Evolutionary conservation across 2,797 vertebrate genomes (phyloP).

Genomic region (Syncerus caffer): DNA sequence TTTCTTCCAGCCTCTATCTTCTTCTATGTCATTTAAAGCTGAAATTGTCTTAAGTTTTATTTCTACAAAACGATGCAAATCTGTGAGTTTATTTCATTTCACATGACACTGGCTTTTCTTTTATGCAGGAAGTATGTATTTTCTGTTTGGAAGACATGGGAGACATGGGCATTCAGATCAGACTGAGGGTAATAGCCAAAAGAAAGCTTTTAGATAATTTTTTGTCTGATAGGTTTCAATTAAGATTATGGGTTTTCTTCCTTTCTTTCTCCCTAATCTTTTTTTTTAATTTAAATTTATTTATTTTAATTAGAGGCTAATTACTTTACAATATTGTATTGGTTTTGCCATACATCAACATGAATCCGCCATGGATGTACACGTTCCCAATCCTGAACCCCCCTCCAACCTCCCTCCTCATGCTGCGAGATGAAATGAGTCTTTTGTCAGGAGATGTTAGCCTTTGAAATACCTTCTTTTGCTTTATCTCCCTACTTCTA

Average conservation of each 20-base stretch:
- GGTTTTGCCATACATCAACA: too few species aligned
- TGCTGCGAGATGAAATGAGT: not conserved
- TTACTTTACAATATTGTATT: too few species aligned
- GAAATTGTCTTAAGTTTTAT: not conserved
- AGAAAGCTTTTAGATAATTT: slow-evolving; percentile 15
- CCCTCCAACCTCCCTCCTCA: too few species aligned
- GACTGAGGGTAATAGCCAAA: not conserved
- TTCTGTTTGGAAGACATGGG: not conserved
- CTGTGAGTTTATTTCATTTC: not conserved
- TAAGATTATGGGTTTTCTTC: not conserved
- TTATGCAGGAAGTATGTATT: not conserved
- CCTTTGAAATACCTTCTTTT: not conserved
- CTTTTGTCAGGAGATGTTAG: slow-evolving; percentile 23
- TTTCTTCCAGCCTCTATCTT: not conserved
- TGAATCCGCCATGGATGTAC: too few species aligned
- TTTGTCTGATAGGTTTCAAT: not conserved
- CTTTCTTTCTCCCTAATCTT: not conserved
- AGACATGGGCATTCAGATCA: not conserved
- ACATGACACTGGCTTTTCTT: slow-evolving; percentile 11
- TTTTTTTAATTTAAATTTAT: not conserved
- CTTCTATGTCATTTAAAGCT: not conserved
- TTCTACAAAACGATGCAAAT: not conserved
- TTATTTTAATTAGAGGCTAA: too few species aligned
- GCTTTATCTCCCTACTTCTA: slow-evolving; percentile 11
- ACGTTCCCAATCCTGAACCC: too few species aligned